Evolutionary conservation across 2,113 vertebrate genomes (phyloP).

Genomic region (Aix galericulata): DNA sequence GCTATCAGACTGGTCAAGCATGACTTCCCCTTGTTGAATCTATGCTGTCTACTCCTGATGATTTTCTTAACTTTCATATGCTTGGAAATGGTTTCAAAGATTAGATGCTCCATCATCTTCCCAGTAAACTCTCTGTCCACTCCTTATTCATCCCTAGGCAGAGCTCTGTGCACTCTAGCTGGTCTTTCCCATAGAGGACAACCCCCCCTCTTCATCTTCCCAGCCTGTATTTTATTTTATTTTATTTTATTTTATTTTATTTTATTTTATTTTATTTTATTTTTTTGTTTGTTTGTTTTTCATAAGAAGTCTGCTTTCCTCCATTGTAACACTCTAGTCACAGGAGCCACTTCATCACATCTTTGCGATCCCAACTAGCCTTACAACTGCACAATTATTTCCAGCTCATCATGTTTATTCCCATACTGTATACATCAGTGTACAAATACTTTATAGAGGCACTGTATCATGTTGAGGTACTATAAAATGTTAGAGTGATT

Average conservation of each 20-base stretch:
- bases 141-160: too few relatives aligned
- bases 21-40: neutral
- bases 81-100: neutral
- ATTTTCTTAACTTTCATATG: neutral
- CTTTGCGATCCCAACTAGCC: neutral
- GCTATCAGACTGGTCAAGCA: neutral
- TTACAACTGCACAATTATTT: neutral
- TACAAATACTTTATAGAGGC: neutral
- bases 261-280: too few relatives aligned
- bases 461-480: neutral
- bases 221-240: neutral
- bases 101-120: neutral
- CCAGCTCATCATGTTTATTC: neutral
- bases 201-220: neutral
- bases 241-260: too few relatives aligned
- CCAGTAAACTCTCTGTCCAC: neutral
- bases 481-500: neutral
- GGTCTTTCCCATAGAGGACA: neutral
- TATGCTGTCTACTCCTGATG: neutral
- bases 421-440: accelerated
- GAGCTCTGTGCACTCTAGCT: neutral
- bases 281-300: neutral
- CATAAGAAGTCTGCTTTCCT: neutral
- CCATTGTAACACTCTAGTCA: neutral
- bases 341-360: neutral